Evolutionary conservation across 53 echinoderm and acorn worm species (phyloP).

Genomic region (Temnopleurus reevesii): DNA sequence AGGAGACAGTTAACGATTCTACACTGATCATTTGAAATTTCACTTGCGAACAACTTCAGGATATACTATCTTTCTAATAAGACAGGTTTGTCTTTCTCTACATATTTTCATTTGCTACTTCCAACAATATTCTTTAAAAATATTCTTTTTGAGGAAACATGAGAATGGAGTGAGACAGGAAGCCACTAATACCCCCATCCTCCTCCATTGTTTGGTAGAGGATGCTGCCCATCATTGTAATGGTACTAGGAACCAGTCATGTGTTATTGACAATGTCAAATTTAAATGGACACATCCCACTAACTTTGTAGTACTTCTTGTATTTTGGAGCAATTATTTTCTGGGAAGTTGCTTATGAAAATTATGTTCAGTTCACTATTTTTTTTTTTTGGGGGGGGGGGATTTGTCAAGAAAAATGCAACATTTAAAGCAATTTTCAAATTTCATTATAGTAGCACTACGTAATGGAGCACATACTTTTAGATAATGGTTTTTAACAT

Average conservation of each 20-base stretch:
- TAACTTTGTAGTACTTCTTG: not conserved
- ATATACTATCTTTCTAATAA: too few relatives aligned
- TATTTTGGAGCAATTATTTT: not conserved
- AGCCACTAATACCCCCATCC: conserved; percentile 5
- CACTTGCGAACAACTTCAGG: too few relatives aligned
- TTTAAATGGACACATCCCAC: conserved; percentile 6
- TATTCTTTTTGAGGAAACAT: not conserved
- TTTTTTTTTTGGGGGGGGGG: not conserved
- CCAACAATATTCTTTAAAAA: too few relatives aligned
- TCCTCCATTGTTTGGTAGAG: not conserved
- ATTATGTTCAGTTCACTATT: not conserved
- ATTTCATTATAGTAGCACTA: too few relatives aligned
- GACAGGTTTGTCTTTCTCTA: too few relatives aligned
- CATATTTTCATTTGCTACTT: too few relatives aligned
- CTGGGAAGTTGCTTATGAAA: not conserved
- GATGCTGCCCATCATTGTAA: conserved; percentile 2
- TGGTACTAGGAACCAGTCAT: not conserved
- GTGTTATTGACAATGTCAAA: not conserved
- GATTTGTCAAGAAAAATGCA: too few relatives aligned
- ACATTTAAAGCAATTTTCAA: too few relatives aligned
- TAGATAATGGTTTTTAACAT: too few relatives aligned
- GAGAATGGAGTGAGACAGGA: not conserved
- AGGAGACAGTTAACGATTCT: too few relatives aligned
- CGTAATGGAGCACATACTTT: too few relatives aligned
- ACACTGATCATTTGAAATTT: too few relatives aligned